Percentiles rank a stretch among this genome's conserved stretches.
Evolutionary conservation across 2,797 vertebrate genomes (phyloP).

Genomic region (Semaprochilodus insignis): DNA sequence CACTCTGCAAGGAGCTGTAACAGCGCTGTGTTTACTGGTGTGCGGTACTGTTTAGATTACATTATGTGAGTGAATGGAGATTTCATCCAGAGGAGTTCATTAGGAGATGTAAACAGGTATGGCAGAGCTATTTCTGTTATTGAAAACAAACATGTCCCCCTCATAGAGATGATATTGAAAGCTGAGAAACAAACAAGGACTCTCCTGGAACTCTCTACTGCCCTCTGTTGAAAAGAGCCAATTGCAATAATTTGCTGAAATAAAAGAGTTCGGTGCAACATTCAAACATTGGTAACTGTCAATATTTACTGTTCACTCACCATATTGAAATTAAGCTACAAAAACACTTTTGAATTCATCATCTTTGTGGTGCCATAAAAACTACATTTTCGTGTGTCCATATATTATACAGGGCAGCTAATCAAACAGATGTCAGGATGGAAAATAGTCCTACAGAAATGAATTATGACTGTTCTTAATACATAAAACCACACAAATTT

Average conservation of each 20-base stretch:
- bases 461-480: too few relatives aligned
- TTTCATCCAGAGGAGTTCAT: conserved; percentile 11
- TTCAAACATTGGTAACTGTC: not conserved
- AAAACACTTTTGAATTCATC: not conserved
- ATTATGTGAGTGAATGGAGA: conserved; percentile 15
- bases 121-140: not conserved
- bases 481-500: too few relatives aligned
- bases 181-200: not conserved
- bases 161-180: conserved; percentile 15
- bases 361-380: not conserved
- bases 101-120: conserved; percentile 27
- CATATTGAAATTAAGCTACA: not conserved
- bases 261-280: not conserved
- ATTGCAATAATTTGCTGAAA: not conserved
- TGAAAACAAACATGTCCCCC: conserved; percentile 14
- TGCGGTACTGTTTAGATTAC: conserved; percentile 18
- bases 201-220: not conserved
- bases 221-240: not conserved
- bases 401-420: not conserved
- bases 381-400: not conserved
- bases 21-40: conserved; percentile 5
- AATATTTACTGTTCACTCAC: not conserved
- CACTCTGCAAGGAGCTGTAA: not conserved
- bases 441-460: too few relatives aligned
- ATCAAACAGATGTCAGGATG: not conserved